Evolutionary conservation across 2,797 vertebrate species (phyloP).

Genomic region (Microtus obscurus): DNA sequence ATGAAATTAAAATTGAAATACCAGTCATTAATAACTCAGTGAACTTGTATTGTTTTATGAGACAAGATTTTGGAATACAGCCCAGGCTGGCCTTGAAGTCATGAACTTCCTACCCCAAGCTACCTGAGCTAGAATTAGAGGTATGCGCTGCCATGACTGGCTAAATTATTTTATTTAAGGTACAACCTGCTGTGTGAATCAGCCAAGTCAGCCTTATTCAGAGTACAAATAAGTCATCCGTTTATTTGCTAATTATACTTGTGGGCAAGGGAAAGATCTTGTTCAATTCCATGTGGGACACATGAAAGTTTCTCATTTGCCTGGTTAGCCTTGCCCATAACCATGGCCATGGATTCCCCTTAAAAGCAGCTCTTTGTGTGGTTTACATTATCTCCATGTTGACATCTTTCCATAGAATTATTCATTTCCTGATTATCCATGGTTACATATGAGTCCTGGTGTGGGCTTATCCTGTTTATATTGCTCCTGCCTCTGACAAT

Average conservation of each 20-base stretch:
- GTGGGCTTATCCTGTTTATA: too few species aligned
- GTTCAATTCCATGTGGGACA: not conserved
- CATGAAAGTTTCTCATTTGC: not conserved
- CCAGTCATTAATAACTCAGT: not conserved
- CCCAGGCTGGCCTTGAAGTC: not conserved
- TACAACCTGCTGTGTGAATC: slow-evolving; percentile 10
- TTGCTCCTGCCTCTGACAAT: not conserved
- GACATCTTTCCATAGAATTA: not conserved
- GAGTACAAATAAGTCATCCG: not conserved
- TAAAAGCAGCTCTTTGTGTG: not conserved
- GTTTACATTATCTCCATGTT: not conserved
- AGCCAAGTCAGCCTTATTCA: not conserved
- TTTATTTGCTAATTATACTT: slow-evolving; percentile 28
- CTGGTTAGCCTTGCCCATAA: not conserved
- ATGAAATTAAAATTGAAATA: not conserved
- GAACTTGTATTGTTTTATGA: not conserved
- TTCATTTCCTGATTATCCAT: not conserved
- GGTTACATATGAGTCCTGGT: not conserved
- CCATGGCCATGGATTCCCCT: not conserved
- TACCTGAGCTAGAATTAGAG: not conserved
- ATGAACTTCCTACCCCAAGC: too few species aligned
- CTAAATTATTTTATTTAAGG: not conserved
- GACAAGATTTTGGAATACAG: not conserved
- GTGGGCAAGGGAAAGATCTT: not conserved
- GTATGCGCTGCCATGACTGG: not conserved